Evolutionary conservation across 35 echinoderm and acorn worm species (phyloP), one percentile per base, ranked within the genome.

Genomic region (Heliocidaris erythrogramma): DNA sequence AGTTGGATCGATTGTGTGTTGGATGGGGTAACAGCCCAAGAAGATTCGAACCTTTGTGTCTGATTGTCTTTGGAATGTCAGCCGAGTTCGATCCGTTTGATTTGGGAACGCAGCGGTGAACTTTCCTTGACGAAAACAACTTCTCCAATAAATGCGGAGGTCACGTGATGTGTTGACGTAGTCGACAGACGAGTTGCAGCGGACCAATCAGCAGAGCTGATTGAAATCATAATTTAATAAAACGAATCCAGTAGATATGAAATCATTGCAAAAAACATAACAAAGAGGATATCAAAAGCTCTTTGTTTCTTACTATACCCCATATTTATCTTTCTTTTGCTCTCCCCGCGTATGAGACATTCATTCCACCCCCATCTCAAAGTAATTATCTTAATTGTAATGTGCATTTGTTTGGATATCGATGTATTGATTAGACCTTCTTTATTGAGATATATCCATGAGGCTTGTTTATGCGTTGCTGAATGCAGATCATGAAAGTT

Each of bases 11-110:
- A 92, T 92, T 24, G 10, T 49, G 91, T 92, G 91, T 92, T 50
- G 91, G 91, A 92, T 92, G 91, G 91, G 91, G 91, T 92, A 92
- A 92, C 91, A 92, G 91, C 91, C 91, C 91, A 92, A 92, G 49
- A 92, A 92, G 91, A 48, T 92, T 92, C 91, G 27, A 30, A 16
- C 29, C 32, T 52, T 92, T 92, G 91, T 92, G 31, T 49, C 29
- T 30, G 91, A 92, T 92, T 92, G 91, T 92, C 91, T 92, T 59
- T 30, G 91, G 91, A 48, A 49, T 59, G 91, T 92, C 91, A 92
- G 91, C 91, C 27, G 50, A 30, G 91, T 47, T 89, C 87, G 87
- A 89, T 89, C 87, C 87, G 87, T 89, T 89, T 89, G 87, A 89
- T 89, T 89, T 48, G 47, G 47, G 12, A 48, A 13, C 47, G 29